Conservation (phyloP, 2,113 vertebrate species). For the Poeciliopsis prolifica region DNA sequence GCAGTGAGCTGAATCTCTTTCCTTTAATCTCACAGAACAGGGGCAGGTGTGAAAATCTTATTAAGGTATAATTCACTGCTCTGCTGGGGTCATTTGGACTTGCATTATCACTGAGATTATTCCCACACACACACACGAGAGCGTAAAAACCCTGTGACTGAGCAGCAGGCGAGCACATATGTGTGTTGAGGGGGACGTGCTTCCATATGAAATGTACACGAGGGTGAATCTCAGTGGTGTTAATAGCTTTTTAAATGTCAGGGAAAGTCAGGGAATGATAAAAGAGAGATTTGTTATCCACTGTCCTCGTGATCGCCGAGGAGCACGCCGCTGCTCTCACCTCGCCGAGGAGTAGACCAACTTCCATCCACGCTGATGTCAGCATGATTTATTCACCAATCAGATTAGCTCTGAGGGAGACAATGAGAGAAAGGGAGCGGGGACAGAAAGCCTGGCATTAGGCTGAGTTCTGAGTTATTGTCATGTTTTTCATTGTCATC, state of each 20-base stretch:
- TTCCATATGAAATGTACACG: constrained; percentile 78
- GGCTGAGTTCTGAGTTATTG: constrained; percentile 38
- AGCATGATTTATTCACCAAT: constrained; percentile 81
- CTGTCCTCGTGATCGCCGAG: constrained; percentile 76
- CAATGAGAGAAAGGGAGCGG: constrained; percentile 43
- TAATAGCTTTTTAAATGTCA: constrained; percentile 89
- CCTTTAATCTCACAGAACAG: constrained; percentile 53
- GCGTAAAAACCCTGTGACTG: constrained; percentile 33
- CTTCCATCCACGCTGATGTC: constrained; percentile 76
- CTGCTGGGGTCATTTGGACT: constrained; percentile 68
- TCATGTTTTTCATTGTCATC: constrained; percentile 36
- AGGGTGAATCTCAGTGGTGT: constrained; percentile 75
- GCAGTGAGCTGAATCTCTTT: constrained; percentile 35
- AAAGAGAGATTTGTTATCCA: constrained; percentile 84
- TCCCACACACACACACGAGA: constrained; percentile 20
- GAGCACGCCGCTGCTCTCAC: constrained; percentile 57
- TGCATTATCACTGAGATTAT: constrained; percentile 70
- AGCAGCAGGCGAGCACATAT: constrained; percentile 47
- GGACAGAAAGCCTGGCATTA: constrained; percentile 33
- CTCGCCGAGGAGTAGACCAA: constrained; percentile 55
- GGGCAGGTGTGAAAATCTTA: constrained; percentile 70
- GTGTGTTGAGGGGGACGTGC: constrained; percentile 17
- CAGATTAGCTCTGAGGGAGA: constrained; percentile 69
- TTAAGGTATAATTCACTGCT: constrained; percentile 75
- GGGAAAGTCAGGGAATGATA: constrained; percentile 85